phyloP scores from a whole-genome alignment of 2,797 vertebrate species.

The Pangasius larnaudii region DNA sequence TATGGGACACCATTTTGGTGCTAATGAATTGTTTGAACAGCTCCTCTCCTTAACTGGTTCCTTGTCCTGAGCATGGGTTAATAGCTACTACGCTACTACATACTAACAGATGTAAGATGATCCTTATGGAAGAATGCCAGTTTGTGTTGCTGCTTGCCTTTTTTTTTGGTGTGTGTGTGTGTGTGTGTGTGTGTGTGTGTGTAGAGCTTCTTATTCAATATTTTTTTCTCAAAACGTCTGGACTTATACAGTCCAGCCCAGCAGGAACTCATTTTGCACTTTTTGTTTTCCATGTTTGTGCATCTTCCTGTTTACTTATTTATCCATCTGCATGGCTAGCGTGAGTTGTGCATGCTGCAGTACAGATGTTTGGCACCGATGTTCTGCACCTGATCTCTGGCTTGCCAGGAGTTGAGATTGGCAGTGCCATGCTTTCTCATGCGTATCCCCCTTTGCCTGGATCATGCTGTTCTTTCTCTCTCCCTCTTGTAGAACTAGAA shows the following conservation, averaged over 20 bases:
- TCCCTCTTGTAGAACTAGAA: not conserved
- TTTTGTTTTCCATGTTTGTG: not conserved
- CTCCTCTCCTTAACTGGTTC: slow-evolving; percentile 1
- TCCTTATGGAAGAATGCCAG: not conserved
- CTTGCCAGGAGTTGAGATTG: not conserved
- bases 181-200: not conserved
- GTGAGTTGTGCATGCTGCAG: slow-evolving; percentile 44
- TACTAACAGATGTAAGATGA: not conserved
- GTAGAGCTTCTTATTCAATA: not conserved
- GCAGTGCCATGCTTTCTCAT: slow-evolving; percentile 25
- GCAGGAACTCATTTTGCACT: not conserved
- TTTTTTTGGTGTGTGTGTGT: not conserved
- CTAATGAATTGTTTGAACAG: slow-evolving; percentile 48
- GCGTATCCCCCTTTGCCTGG: not conserved
- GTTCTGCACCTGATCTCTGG: slow-evolving; percentile 66
- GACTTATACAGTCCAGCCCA: not conserved
- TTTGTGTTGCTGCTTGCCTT: not conserved
- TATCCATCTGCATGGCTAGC: slow-evolving; percentile 1
- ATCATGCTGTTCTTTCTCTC: slow-evolving; percentile 33
- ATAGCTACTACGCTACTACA: not conserved
- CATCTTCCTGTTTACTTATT: slow-evolving; percentile 28
- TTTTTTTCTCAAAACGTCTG: not conserved
- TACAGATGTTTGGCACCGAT: slow-evolving; percentile 50
- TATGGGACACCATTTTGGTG: slow-evolving; percentile 27
- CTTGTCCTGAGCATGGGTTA: slow-evolving; percentile 11